Evolutionary conservation across 2,888 invertebrate species (phyloP), one percentile per base, ranked within the genome.

Genomic region (Pyrrhia umbra): DNA sequence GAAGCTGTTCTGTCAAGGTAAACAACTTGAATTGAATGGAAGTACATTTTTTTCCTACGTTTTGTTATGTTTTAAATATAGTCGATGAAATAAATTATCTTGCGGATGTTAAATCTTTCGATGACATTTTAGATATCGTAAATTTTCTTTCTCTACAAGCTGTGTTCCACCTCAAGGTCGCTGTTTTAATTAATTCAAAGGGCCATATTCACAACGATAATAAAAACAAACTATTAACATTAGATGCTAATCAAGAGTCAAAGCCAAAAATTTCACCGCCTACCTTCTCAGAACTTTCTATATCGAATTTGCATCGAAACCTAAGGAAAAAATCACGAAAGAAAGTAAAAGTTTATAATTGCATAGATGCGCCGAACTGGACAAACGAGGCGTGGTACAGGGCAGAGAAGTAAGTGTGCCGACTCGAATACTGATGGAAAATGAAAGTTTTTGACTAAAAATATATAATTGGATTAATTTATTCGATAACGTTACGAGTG

Each of bases 341-440:
- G 82, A 89, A 90, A 89, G 90, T 90, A 89, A 90, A 90, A 90
- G 89, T 90, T 84, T 69, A 82, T 88, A 89, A 89, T 88, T 89
- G 88, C 88, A 85, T 85, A 85, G 83, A 81, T 82, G 80, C 83
- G 80, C 74, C 81, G 77, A 78, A 80, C 80, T 82, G 68, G 74
- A 78, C 79, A 64, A 60, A 64, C 73, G 59, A 60, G 80, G 62
- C 50, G 57, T 64, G 60, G 73, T 66, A 62, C 68, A 79, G 75
- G 78, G 77, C 78, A 49, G 60, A 43, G 39, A 50, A 30, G 13
- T 27, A 70, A 74, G 70, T 74, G 16, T 76, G 75, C 39, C 70
- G 50, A 62, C 25, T 52, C 15, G 40, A 27, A 46, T 42, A 60
- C 50, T 54, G 42, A 39, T 42, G 60, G 47, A 65, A 75, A 77